A percentile compares a stretch with the other conserved stretches of the same genome.
phyloP scores from a whole-genome alignment of 2,113 vertebrate genomes.

The Neolamprologus variostigma region DNA sequence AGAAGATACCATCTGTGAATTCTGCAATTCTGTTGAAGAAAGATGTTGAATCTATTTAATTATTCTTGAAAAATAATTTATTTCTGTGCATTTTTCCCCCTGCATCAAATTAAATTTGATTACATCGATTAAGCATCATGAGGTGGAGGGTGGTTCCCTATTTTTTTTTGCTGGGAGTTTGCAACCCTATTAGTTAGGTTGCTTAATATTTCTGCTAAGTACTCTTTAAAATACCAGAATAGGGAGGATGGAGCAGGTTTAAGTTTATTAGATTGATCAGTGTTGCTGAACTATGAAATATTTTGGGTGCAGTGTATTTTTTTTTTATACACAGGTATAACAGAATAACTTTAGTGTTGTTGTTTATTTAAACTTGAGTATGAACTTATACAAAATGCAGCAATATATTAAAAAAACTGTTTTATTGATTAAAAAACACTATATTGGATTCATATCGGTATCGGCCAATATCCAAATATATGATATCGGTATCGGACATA shows the following conservation, averaged over 20 bases:
- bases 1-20: no score
- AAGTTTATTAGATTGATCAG: background rate
- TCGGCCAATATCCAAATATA: accelerated
- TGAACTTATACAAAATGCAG: background rate
- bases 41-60: no score
- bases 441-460: background rate
- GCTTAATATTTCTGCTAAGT: background rate
- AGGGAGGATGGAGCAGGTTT: accelerated
- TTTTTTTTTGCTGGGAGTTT: background rate
- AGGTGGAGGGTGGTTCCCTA: no score
- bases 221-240: background rate
- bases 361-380: background rate
- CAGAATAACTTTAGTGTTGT: background rate
- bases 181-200: background rate
- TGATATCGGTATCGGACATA: background rate
- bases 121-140: accelerated
- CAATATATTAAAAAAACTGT: accelerated
- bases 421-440: background rate
- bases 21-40: no score
- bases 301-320: background rate
- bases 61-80: no score
- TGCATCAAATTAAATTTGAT: no score
- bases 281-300: accelerated
- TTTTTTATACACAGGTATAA: accelerated
- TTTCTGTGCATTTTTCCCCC: no score